A percentile compares a stretch with the other conserved stretches of the same genome.
Conservation (phyloP, 1,140 invertebrate species). For the Drosophila quadrilineata region DNA sequence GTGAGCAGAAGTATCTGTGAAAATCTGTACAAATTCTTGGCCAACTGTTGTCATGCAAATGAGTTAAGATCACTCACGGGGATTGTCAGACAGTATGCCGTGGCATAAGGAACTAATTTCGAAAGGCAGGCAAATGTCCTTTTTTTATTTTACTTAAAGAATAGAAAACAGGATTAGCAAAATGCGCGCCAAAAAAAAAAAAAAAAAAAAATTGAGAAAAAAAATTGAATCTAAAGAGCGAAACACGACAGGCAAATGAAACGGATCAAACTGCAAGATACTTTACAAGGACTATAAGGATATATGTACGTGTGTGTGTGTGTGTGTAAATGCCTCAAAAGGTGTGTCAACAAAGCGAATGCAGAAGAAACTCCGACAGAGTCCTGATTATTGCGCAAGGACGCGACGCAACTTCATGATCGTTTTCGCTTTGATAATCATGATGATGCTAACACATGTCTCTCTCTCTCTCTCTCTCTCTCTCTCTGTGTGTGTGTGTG, state of each 20-base stretch:
- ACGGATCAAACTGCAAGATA: slow-evolving; percentile 14
- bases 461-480: no score
- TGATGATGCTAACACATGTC: no score
- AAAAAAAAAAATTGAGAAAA: slow-evolving; percentile 26
- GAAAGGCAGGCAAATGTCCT: neutral
- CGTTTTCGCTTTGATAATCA: slow-evolving; percentile 18
- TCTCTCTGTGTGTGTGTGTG: neutral
- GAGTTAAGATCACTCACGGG: neutral
- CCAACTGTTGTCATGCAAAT: slow-evolving; percentile 7
- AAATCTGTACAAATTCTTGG: no score
- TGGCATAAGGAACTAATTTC: neutral
- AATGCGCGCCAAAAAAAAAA: slow-evolving; percentile 59
- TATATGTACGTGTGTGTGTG: slow-evolving; percentile 1
- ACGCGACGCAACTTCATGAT: slow-evolving; percentile 66
- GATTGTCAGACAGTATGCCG: neutral
- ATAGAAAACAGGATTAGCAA: slow-evolving; percentile 26
- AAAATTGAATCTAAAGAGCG: neutral
- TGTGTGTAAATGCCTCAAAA: slow-evolving; percentile 24
- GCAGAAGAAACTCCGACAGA: slow-evolving; percentile 26
- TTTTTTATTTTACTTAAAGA: neutral
- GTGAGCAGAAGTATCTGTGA: no score
- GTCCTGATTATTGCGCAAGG: slow-evolving; percentile 65
- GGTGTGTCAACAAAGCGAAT: slow-evolving; percentile 35
- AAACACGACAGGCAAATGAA: neutral
- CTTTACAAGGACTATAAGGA: neutral